Base-by-base conservation (phyloP, 1,140 invertebrate genomes). In the Mesaphorura yosii region DNA sequence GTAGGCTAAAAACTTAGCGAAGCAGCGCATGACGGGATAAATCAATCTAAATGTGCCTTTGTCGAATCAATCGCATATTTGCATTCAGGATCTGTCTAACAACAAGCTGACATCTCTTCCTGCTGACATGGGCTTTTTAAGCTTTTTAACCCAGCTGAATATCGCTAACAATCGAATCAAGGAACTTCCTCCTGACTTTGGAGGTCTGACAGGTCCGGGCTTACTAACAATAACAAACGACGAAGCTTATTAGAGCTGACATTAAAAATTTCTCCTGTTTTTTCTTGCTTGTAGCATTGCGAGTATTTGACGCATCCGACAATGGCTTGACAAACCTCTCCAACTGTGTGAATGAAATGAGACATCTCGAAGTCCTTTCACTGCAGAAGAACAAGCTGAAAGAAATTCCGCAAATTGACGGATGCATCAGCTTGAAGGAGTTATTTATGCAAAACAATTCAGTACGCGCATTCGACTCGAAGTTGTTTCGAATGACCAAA, bases 361-460 rank as follows among this genome's bases (percentile, higher is more conserved):
- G 77, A 29, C 83, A 85, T 69, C 72, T 92, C 57, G 82, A 90
- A 69, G 76, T 78, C 56, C 67, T 94, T 0, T 82, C 86, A 67
- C 73, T 86, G 12, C 81, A 85, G 58, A 81, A 87, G 3, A 60
- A 60, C 48, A 46, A 53, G 26, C n/a, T 60, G 15, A 47, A 23
- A 19, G 7, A 34, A 15, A 28, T 60, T 17, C 58, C 58, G 3
- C 29, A 45, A 34, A 15, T 57, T 2, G 28, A 42, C 6, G 52
- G 55, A n/a, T 52, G 49, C 17, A 22, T 17, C 40, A 47, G 22
- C 3, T 48, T 64, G 3, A 51, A 65, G 58, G 66, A 67, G 52
- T 37, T 67, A 7, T 64, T 64, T 50, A 48, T 60, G 48, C 62
- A 63, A 37, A 58, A 62, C 40, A 67, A 67, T 54, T 20, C 12